Conservation (phyloP, 1,140 invertebrate genomes). For the Lamellibrachia luymesi region DNA sequence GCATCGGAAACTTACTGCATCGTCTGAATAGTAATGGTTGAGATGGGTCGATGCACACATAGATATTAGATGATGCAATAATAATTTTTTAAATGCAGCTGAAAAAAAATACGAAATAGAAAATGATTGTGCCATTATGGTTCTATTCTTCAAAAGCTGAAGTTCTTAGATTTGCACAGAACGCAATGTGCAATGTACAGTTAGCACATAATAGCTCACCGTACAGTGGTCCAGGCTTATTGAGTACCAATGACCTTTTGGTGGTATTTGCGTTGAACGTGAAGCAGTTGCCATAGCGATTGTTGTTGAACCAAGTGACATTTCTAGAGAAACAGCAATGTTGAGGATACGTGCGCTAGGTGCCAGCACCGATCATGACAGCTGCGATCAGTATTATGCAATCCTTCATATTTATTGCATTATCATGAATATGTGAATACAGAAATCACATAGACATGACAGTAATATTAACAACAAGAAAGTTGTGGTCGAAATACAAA, state of each 20-base stretch:
- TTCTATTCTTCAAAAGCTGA: no score
- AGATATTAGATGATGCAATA: no score
- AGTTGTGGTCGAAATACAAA: no score
- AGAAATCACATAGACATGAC: neutral
- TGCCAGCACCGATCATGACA: neutral
- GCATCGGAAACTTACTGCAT: no score
- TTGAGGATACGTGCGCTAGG: neutral
- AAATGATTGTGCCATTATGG: no score
- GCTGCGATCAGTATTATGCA: neutral
- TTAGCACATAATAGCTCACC: neutral
- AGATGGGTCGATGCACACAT: no score
- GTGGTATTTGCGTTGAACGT: conserved; percentile 31
- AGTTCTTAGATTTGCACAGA: neutral
- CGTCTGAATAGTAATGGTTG: no score
- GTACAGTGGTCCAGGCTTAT: neutral
- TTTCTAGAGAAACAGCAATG: neutral
- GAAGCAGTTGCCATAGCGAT: conserved; percentile 37
- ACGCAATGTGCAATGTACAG: no score
- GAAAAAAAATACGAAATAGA: no score
- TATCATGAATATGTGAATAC: neutral
- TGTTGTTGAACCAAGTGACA: conserved; percentile 25
- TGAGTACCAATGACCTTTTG: neutral
- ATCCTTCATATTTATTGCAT: neutral
- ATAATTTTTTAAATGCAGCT: no score
- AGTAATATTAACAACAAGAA: no score